Base-by-base conservation (phyloP, 2,888 invertebrate genomes). In the Tridacna crocea region DNA sequence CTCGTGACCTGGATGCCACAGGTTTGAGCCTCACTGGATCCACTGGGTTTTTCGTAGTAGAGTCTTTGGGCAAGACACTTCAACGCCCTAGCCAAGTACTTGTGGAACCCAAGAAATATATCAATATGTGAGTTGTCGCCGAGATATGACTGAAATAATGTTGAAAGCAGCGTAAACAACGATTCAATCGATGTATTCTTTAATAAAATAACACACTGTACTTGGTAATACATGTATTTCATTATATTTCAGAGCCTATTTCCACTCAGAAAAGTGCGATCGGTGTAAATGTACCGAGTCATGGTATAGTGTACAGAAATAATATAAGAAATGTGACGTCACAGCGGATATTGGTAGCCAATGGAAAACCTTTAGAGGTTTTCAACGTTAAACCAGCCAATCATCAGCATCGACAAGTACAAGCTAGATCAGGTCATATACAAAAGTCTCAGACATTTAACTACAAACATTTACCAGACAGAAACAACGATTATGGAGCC, bases 401-500 rank as follows among this genome's bases (percentile, higher is more conserved):
- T 22, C 19, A 15, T 24, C 12, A 70, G 51, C 12, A 51, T n/a
- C 22, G 13, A 22, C 10, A 13, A 48, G 26, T 22, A 47, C 0
- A 68, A 22, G 19, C 19, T 3, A 46, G n/a, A 13, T 1, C 12
- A 11, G 22, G 70, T 26, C n/a, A 70, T 51, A 24, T 26, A 3
- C 51, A n/a, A 13, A 17, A 70, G 4, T 22, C 24, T 22, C 51
- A 70, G 26, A 46, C 48, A 0, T 12, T 70, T 6, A 26, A 70
- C 24, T 70, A 70, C 51, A 70, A 70, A 51, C 51, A 70, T 51
- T 51, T 70, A 51, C 70, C 51, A 24, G 51, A 70, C 70, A 47
- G 48, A 15, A 70, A 70, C 51, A 70, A 70, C 22, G 51, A 51
- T 13, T 70, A 70, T n/a, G 24, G 70, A 22, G 51, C 70, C 10